These are phyloP conservation scores for Eilema caniola DNA, from an alignment of 2,888 invertebrate species.

Conservation along the genomic window DNA sequence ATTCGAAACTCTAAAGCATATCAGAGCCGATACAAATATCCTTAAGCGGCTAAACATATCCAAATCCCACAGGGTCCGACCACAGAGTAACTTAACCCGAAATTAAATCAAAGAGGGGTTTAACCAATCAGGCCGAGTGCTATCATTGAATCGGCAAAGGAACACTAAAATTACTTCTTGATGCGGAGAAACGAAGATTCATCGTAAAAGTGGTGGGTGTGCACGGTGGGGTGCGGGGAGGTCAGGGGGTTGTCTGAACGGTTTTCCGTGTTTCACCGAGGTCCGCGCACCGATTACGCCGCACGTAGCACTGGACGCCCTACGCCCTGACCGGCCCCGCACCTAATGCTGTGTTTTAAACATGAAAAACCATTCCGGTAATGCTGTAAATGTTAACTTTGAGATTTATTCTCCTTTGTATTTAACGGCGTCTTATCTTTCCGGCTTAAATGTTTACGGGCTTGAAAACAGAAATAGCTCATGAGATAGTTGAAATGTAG, in stretches of 20 bases:
- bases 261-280: constrained; percentile 85
- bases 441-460: constrained; percentile 52
- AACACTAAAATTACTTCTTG: constrained; percentile 87
- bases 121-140: constrained; percentile 86
- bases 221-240: constrained; percentile 54
- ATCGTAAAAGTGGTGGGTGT: constrained; percentile 85
- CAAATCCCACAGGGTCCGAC: constrained; percentile 77
- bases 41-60: constrained; percentile 61
- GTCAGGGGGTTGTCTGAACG: constrained; percentile 80
- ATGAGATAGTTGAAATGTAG: neutral
- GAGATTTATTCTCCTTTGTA: constrained; percentile 71
- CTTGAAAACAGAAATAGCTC: constrained; percentile 30
- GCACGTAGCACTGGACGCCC: constrained; percentile 74
- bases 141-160: constrained; percentile 87
- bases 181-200: constrained; percentile 87
- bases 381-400: constrained; percentile 78
- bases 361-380: constrained; percentile 85
- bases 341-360: constrained; percentile 83
- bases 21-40: constrained; percentile 68
- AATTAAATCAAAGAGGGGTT: constrained; percentile 87
- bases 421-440: constrained; percentile 64
- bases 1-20: constrained; percentile 53
- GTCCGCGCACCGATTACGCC: constrained; percentile 82
- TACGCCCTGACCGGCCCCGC: constrained; percentile 68
- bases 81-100: constrained; percentile 84